Percentiles rank a stretch among this genome's conserved stretches.
Evolutionary conservation across 53 echinoderm and acorn worm species (phyloP).

Genomic region (Arbacia lixula): DNA sequence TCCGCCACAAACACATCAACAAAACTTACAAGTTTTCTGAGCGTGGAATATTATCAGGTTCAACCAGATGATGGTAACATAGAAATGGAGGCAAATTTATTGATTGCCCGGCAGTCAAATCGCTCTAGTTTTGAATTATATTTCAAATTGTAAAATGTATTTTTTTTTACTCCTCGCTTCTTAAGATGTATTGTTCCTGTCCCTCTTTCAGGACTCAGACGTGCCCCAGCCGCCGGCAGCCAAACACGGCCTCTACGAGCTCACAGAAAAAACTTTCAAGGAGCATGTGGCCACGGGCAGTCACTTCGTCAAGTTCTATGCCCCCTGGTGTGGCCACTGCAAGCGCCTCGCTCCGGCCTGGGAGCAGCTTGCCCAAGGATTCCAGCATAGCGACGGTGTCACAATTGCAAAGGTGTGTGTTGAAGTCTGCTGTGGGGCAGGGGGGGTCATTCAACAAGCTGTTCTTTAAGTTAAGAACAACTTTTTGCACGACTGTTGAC

Average conservation of each 20-base stretch:
- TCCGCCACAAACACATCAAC: no score
- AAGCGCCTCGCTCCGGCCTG: slow-evolving; percentile 69
- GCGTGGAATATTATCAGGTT: no score
- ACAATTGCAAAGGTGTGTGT: slow-evolving; percentile 66
- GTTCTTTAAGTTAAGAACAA: background rate
- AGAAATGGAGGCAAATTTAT: no score
- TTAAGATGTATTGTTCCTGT: background rate
- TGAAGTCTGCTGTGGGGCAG: no score
- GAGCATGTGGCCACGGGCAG: slow-evolving; percentile 57
- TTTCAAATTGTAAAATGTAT: no score
- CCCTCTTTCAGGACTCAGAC: slow-evolving; percentile 9
- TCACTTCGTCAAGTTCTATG: slow-evolving; percentile 80
- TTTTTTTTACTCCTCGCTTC: no score
- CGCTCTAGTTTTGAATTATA: no score
- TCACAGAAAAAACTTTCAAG: slow-evolving; percentile 66
- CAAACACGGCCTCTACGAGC: slow-evolving; percentile 81
- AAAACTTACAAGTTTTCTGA: no score
- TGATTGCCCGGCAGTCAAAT: no score
- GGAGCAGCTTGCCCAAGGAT: slow-evolving; percentile 67
- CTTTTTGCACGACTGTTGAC: background rate
- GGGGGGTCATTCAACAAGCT: background rate
- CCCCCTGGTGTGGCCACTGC: slow-evolving; percentile 85
- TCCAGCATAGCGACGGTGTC: slow-evolving; percentile 62
- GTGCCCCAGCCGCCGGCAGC: slow-evolving; percentile 67
- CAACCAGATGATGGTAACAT: no score